These are phyloP conservation scores for Hydropotes inermis DNA, from an alignment of 2,113 vertebrate species.

Conservation along the genomic window DNA sequence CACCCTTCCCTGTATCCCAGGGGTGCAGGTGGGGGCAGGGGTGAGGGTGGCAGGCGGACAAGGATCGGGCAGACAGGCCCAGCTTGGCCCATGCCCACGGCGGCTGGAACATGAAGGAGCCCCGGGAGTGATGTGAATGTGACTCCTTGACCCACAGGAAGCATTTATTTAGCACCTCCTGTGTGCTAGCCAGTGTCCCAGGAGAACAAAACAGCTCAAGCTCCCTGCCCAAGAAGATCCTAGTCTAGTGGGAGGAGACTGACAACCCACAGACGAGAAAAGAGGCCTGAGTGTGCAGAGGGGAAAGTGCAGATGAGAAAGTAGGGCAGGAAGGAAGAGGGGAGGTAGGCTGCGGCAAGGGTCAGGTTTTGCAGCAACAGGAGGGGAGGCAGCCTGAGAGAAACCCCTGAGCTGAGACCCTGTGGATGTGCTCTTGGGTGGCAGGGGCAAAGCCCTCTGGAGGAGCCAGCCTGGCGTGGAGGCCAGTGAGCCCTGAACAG, in stretches of 20 bases:
- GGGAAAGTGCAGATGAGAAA: neutral
- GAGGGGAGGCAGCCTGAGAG: neutral
- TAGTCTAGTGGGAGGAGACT: neutral
- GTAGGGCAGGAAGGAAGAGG: neutral
- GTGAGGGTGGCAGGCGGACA: neutral
- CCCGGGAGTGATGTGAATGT: neutral
- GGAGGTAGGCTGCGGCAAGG: neutral
- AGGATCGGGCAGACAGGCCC: neutral
- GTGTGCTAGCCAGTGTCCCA: neutral
- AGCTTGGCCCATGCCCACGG: neutral
- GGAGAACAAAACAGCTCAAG: neutral
- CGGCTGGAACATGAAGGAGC: accelerated
- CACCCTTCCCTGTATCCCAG: neutral
- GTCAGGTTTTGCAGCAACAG: neutral
- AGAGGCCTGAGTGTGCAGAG: neutral
- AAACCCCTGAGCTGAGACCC: neutral
- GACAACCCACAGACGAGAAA: neutral
- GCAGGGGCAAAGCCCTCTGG: neutral
- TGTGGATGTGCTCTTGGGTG: neutral
- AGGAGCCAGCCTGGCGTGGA: neutral
- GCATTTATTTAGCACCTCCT: neutral
- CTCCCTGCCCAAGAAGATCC: neutral
- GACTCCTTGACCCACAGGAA: neutral
- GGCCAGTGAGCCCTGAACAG: neutral
- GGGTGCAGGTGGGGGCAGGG: neutral